phyloP scores from a whole-genome alignment of 2,113 vertebrate genomes.

The Proterorhinus semilunaris region DNA sequence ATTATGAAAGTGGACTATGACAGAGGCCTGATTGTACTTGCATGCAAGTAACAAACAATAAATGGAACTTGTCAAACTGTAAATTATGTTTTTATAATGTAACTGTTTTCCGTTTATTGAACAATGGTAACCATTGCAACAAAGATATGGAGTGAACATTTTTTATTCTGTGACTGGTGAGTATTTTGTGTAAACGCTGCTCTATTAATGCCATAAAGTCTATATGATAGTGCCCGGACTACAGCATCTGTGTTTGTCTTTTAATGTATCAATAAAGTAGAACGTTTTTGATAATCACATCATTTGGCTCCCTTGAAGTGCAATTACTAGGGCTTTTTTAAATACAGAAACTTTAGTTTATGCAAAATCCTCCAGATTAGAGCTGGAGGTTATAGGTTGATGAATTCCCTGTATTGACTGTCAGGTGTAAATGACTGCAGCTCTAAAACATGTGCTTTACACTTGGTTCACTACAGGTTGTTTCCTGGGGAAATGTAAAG shows the following conservation, averaged over 20 bases:
- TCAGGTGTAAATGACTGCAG: no score
- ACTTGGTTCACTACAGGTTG: no score
- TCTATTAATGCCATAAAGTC: slow-evolving; percentile 23
- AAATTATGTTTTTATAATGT: slow-evolving; percentile 16
- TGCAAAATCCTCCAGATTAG: no score
- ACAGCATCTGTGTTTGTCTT: slow-evolving; percentile 16
- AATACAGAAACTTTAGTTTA: no score
- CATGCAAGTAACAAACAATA: slow-evolving; percentile 6
- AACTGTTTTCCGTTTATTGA: slow-evolving; percentile 17
- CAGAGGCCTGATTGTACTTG: neutral
- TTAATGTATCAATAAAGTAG: neutral
- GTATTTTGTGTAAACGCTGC: slow-evolving; percentile 10
- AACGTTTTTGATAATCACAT: neutral
- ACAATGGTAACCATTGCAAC: slow-evolving; percentile 34
- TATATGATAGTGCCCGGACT: slow-evolving; percentile 26
- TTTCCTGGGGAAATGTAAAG: no score
- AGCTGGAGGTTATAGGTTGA: no score
- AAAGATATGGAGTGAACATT: slow-evolving; percentile 50
- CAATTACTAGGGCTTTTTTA: neutral
- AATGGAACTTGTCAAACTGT: slow-evolving; percentile 4
- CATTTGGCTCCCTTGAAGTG: slow-evolving; percentile 8
- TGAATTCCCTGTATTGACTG: no score
- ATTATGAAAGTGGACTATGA: slow-evolving; percentile 68
- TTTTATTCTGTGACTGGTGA: slow-evolving; percentile 22
- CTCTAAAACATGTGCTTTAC: no score